Evolutionary conservation across 2,888 invertebrate species (phyloP), one percentile per base, ranked within the genome.

Genomic region (Drosophila subsilvestris): DNA sequence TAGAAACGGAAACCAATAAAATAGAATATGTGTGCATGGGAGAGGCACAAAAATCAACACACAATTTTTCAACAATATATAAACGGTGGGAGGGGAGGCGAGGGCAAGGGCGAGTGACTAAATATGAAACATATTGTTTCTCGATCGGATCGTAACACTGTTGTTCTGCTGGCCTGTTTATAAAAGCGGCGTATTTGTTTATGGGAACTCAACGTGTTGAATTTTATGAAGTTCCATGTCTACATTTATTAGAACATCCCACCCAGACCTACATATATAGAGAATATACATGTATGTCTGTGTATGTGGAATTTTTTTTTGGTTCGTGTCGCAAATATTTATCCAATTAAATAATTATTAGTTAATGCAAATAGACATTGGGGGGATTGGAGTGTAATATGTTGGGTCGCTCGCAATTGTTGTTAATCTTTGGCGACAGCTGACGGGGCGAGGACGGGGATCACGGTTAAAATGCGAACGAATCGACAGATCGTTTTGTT

Each of bases 1-100:
- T 86, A 86, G 80, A 69, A 88, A 72, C 86, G 80, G 82, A 88
- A 88, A 66, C 54, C 70, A 67, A 82, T 82, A 82, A 88, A 88
- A 86, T 48, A 53, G 63, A 61, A 80, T 77, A 80, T 75, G 75
- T 80, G 80, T 86, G n/a, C n/a, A 82, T 82, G 73, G 73, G 44
- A 58, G 44, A 67, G 53, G 63, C 45, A 56, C 58, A 58, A 57
- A 74, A 51, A 49, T 22, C 27, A 49, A 51, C 42, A 43, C 37
- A 63, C 49, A 49, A 73, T 32, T 50, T 45, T 71, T 51, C 65
- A 69, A 71, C 68, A 80, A 83, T 84, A 63, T 63, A 62, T 43
- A 78, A 76, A 58, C 22, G 54, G 18, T 25, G 42, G 29, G 29
- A 32, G 10, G n/a, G n/a, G n/a, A n/a, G n/a, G n/a, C 20, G 6